Evolutionary conservation across 2,113 vertebrate species (phyloP).

Genomic region (Hucho hucho): DNA sequence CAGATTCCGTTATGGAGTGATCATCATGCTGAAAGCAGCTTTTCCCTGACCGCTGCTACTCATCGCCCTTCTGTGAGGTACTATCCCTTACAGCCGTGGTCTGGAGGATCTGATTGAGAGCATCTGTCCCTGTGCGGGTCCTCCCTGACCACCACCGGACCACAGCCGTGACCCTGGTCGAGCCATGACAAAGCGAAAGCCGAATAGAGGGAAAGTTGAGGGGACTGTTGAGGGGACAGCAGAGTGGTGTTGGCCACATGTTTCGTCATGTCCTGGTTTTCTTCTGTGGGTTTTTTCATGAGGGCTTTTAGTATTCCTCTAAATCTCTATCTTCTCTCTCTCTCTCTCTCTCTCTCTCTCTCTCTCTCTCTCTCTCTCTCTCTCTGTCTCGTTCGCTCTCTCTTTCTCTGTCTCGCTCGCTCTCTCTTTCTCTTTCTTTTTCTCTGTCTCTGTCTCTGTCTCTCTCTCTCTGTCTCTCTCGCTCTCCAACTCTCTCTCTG

Average conservation of each 20-base stretch:
- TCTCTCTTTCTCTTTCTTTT: constrained; percentile 37
- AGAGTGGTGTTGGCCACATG: too few relatives aligned
- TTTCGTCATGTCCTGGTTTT: too few relatives aligned
- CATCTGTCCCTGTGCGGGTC: constrained; percentile 30
- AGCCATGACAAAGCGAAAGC: constrained; percentile 29
- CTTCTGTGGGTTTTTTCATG: too few relatives aligned
- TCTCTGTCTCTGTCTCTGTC: not conserved
- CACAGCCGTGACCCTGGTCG: not conserved
- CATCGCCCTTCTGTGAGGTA: constrained; percentile 17
- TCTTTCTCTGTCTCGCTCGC: constrained; percentile 12
- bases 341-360: not conserved
- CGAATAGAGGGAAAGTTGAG: too few relatives aligned
- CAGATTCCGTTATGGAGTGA: constrained; percentile 31
- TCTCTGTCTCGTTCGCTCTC: constrained; percentile 25
- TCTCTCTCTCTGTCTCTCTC: not conserved
- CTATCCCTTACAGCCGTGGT: constrained; percentile 29
- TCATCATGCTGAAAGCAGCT: constrained; percentile 38
- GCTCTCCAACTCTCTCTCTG: constrained; percentile 7
- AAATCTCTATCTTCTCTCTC: too few relatives aligned
- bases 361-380: constrained; percentile 30
- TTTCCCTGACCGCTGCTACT: constrained; percentile 29
- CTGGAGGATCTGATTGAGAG: constrained; percentile 33
- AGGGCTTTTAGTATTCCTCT: too few relatives aligned
- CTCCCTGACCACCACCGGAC: constrained; percentile 29
- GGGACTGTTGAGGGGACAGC: too few relatives aligned